Base-by-base conservation (phyloP, 2,888 invertebrate genomes). In the Idaea dimidiata region DNA sequence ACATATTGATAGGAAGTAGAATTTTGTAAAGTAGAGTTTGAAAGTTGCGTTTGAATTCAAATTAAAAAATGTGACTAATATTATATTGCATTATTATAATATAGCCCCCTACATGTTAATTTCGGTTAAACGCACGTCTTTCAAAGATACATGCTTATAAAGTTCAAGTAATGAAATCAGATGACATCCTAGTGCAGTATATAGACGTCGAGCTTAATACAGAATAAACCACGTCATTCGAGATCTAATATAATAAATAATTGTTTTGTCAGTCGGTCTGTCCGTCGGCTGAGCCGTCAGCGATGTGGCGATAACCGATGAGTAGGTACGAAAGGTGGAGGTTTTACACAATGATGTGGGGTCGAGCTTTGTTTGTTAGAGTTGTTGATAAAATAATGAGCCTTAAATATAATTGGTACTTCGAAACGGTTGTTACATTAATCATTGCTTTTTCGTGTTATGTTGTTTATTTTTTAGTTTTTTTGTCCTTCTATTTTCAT, bases 141-240 rank as follows among this genome's bases (percentile, higher is more conserved):
- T 5, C 24, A 24, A 24, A 24, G 24, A 24, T 24, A 24, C 24
- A 24, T 1, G 24, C 24, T 24, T 24, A 5, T 24, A 24, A 3
- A 24, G 24, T 24, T 24, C 24, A 24, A 24, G 24, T 24, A 24
- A 24, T 24, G 24, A 5, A 24, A 5, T 24, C 24, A 24, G 24
- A 24, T 24, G 24, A 24, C 24, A 24, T 24, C 24, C 24, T 5
- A 3, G 24, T 24, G 24, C 10, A 43, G 10, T 43, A 43, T 14
- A 43, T 43, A 8, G 43, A 43, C 43, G 14, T 3, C 8, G 43
- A 43, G 3, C 43, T 43, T 43, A 43, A 10, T 10, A 6, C 8
- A 10, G 43, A 43, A 75, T 72, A 72, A 73, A 72, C 72, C 74
- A 65, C 73, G 79, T 67, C 74, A 73, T 62, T 60, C 55, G 70